A percentile compares a stretch with the other conserved stretches of the same genome.
These are phyloP conservation scores for Sapayoa aenigma DNA, from an alignment of 2,113 vertebrate species.

Conservation along the genomic window DNA sequence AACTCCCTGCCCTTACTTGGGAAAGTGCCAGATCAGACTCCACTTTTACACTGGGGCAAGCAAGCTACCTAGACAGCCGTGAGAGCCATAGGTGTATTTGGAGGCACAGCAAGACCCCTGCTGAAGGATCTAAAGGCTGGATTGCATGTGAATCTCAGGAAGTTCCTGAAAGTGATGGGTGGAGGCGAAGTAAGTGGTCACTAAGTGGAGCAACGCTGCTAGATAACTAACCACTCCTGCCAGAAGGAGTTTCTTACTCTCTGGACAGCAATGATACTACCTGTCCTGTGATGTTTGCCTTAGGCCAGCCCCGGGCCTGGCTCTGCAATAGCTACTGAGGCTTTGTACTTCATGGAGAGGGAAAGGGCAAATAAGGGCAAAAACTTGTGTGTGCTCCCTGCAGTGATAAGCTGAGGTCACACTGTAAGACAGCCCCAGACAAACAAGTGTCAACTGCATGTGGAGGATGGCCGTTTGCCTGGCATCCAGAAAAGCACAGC, in stretches of 20 bases:
- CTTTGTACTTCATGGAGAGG: neutral
- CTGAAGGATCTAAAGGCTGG: neutral
- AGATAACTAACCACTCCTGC: neutral
- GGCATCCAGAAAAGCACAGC: neutral
- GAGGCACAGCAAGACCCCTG: neutral
- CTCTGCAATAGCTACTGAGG: neutral
- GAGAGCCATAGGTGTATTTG: accelerated
- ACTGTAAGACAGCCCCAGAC: neutral
- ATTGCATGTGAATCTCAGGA: neutral
- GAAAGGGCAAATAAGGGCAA: neutral
- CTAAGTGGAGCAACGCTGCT: neutral
- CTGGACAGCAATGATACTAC: neutral
- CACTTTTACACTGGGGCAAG: neutral
- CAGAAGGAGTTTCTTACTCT: neutral
- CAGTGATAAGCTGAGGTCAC: neutral
- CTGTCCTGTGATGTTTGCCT: neutral
- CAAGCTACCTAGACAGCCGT: neutral
- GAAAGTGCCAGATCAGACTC: neutral
- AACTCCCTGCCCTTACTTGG: neutral
- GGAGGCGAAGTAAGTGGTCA: neutral
- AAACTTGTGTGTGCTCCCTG: neutral
- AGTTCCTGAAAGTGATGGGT: neutral
- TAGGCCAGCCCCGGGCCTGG: neutral
- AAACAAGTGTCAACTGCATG: neutral
- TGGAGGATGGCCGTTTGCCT: neutral